Evolutionary conservation across 2,888 invertebrate genomes (phyloP).

Genomic region (Chouioia cunea): DNA sequence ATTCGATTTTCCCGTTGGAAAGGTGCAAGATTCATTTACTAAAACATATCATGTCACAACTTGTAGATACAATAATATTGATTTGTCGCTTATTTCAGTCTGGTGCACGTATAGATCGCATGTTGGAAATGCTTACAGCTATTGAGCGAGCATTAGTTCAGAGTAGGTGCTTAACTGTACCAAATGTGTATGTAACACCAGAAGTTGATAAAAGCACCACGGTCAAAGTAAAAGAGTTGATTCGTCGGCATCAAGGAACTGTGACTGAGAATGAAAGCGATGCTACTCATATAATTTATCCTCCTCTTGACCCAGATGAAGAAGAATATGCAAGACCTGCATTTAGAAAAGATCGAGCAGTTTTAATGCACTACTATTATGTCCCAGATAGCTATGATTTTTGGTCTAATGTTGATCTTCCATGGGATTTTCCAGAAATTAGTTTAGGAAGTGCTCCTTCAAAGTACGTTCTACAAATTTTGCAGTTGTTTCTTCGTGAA

Average conservation of each 20-base stretch:
- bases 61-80: constrained; percentile 1
- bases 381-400: constrained; percentile 94
- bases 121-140: constrained; percentile 93
- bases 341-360: constrained; percentile 83
- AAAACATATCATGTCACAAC: constrained; percentile 3
- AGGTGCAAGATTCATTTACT: constrained; percentile 69
- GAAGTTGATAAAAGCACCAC: constrained; percentile 88
- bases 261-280: constrained; percentile 85
- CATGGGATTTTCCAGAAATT: constrained; percentile 66
- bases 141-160: constrained; percentile 87
- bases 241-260: constrained; percentile 86
- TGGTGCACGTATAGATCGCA: constrained; percentile 90
- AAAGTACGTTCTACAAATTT: constrained; percentile 51
- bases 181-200: constrained; percentile 83
- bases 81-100: constrained; percentile 72
- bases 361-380: constrained; percentile 96
- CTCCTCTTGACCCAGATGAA: constrained; percentile 85
- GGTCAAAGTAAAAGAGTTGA: constrained; percentile 87
- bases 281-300: constrained; percentile 93
- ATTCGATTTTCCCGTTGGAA: constrained; percentile 91
- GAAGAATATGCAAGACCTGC: constrained; percentile 93
- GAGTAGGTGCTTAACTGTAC: constrained; percentile 84
- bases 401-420: constrained; percentile 73
- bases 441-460: constrained; percentile 52
- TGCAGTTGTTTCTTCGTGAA: not conserved